phyloP scores from a whole-genome alignment of 2,888 invertebrate species.

The Agriopis marginaria region DNA sequence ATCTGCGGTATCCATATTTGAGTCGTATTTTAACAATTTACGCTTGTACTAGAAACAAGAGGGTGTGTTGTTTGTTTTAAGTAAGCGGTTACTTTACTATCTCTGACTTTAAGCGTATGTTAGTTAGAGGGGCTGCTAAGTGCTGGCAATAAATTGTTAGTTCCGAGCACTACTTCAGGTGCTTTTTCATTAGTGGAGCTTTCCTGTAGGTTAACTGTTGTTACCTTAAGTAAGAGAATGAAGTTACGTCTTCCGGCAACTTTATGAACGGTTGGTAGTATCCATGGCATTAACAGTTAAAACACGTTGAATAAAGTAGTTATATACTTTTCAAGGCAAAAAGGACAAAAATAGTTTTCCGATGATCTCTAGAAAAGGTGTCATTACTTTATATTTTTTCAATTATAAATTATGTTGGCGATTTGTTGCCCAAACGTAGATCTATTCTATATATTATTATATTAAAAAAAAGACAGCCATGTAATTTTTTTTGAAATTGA shows the following conservation, averaged over 20 bases:
- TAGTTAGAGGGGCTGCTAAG: conserved; percentile 70
- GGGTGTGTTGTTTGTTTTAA: conserved; percentile 44
- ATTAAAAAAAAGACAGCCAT: too few species aligned
- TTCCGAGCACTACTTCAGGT: conserved; percentile 71
- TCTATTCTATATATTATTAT: too few species aligned
- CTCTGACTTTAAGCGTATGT: conserved; percentile 60
- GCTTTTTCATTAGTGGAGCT: conserved; percentile 71
- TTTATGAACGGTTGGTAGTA: conserved; percentile 9
- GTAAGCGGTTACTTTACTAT: conserved; percentile 45
- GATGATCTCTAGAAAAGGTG: too few species aligned
- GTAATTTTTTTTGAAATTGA: too few species aligned
- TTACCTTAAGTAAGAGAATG: conserved; percentile 43
- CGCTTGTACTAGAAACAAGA: conserved; percentile 16
- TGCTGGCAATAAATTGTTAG: conserved; percentile 76
- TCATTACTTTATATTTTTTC: too few species aligned
- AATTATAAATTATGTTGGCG: too few species aligned
- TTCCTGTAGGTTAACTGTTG: conserved; percentile 57
- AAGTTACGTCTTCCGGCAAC: conserved; percentile 32
- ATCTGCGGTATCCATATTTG: conserved; percentile 27
- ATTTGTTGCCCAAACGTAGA: too few species aligned
- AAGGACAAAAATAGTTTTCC: too few species aligned
- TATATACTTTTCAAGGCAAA: too few species aligned
- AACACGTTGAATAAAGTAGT: too few species aligned
- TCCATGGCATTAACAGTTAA: conserved; percentile 11
- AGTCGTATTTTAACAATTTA: conserved; percentile 33